Evolutionary conservation across 2,113 vertebrate species (phyloP).

Genomic region (Gobio gobio): DNA sequence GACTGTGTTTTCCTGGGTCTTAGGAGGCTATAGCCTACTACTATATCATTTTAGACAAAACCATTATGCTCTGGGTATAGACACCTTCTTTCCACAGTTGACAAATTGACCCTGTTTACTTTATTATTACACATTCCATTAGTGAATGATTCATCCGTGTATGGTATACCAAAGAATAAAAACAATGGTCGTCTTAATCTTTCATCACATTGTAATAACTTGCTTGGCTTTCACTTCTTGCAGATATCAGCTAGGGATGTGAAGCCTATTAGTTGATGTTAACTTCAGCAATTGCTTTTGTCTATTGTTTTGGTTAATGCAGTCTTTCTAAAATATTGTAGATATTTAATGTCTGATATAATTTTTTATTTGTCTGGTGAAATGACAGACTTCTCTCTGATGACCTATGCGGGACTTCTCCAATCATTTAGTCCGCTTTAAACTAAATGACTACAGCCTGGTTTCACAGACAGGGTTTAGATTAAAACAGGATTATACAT

Average conservation of each 20-base stretch:
- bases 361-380: too few relatives aligned
- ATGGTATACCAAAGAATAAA: neutral
- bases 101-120: neutral
- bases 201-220: neutral
- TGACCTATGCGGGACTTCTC: too few relatives aligned
- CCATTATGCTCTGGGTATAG: constrained; percentile 2
- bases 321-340: neutral
- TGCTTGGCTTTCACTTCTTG: neutral
- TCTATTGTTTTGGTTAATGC: neutral
- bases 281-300: neutral
- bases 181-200: neutral
- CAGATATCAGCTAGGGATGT: neutral
- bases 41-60: neutral
- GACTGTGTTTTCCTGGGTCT: too few relatives aligned
- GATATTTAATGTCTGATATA: neutral
- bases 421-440: too few relatives aligned
- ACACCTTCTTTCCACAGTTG: neutral
- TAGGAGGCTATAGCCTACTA: neutral
- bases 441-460: too few relatives aligned
- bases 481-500: too few relatives aligned
- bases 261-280: neutral
- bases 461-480: too few relatives aligned
- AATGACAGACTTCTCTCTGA: too few relatives aligned
- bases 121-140: neutral
- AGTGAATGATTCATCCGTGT: neutral